These are phyloP conservation scores for Channa maculata DNA, from an alignment of 2,113 vertebrate genomes.

Conservation along the genomic window DNA sequence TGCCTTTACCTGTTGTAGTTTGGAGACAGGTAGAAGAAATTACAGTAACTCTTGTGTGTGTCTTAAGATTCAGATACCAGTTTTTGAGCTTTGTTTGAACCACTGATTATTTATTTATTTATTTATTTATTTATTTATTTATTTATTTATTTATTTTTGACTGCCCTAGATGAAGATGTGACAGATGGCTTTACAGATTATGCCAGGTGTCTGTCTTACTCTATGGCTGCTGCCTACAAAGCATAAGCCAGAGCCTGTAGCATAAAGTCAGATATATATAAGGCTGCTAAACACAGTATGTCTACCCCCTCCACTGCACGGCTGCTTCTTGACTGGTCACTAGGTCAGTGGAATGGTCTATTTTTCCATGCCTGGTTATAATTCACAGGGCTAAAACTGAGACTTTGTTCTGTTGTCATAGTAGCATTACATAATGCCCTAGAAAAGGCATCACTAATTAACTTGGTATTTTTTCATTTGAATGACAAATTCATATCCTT, in stretches of 20 bases:
- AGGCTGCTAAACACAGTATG: not conserved
- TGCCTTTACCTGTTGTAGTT: not conserved
- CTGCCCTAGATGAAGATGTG: not conserved
- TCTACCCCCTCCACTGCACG: not conserved
- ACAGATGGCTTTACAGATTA: not conserved
- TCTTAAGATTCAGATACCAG: not conserved
- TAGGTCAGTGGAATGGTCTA: constrained; percentile 4
- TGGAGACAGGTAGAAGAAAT: constrained; percentile 19
- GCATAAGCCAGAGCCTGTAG: not conserved
- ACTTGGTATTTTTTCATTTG: not conserved
- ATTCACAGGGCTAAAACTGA: not conserved
- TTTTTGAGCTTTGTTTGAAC: no score
- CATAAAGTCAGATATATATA: not conserved
- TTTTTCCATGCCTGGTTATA: not conserved
- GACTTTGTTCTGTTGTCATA: not conserved
- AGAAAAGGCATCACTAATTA: not conserved
- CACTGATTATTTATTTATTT: no score
- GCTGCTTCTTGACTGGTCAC: not conserved
- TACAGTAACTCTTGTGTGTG: not conserved
- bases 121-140: no score
- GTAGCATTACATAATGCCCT: not conserved
- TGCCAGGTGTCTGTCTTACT: not conserved
- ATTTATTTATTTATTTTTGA: not conserved
- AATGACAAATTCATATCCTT: no score
- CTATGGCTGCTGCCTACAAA: not conserved